These are phyloP conservation scores for Actias luna DNA, from an alignment of 2,888 invertebrate genomes.

Conservation along the genomic window DNA sequence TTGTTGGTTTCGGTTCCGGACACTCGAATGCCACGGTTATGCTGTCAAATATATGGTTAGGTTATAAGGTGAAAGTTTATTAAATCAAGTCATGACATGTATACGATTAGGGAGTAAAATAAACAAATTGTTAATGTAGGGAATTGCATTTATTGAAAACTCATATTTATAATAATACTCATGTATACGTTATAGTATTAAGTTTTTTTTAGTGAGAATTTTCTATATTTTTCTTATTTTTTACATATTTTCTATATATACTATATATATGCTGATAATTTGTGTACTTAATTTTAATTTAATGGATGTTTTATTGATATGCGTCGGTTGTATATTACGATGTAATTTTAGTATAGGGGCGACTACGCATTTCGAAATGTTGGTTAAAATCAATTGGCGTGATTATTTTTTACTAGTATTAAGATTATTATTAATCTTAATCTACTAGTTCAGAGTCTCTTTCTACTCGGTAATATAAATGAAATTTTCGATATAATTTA, in stretches of 20 bases:
- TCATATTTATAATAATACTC: conserved; percentile 76
- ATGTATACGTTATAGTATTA: conserved; percentile 77
- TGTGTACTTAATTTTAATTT: conserved; percentile 54
- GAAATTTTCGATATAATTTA: not conserved
- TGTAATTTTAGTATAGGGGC: conserved; percentile 40
- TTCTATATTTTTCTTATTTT: conserved; percentile 53
- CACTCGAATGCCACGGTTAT: conserved; percentile 52
- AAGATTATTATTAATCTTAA: too few relatives aligned
- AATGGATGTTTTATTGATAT: conserved; percentile 35
- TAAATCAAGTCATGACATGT: conserved; percentile 64
- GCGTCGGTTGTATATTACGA: conserved; percentile 53
- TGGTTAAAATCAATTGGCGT: not conserved
- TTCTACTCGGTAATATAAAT: not conserved
- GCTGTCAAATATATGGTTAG: conserved; percentile 51
- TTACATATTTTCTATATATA: conserved; percentile 46
- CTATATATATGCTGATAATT: conserved; percentile 38
- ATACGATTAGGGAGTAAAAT: conserved; percentile 70
- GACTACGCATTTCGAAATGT: conserved; percentile 11
- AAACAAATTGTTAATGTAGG: conserved; percentile 67
- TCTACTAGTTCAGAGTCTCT: not conserved
- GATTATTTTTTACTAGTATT: not conserved
- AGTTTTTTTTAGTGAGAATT: conserved; percentile 71
- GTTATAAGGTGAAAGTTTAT: conserved; percentile 37
- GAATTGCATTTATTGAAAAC: conserved; percentile 74
- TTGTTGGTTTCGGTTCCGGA: conserved; percentile 64